A percentile compares a stretch with the other conserved stretches of the same genome.
Conservation (phyloP, 2,113 vertebrate genomes). For the Lethenteron camtschaticum region DNA sequence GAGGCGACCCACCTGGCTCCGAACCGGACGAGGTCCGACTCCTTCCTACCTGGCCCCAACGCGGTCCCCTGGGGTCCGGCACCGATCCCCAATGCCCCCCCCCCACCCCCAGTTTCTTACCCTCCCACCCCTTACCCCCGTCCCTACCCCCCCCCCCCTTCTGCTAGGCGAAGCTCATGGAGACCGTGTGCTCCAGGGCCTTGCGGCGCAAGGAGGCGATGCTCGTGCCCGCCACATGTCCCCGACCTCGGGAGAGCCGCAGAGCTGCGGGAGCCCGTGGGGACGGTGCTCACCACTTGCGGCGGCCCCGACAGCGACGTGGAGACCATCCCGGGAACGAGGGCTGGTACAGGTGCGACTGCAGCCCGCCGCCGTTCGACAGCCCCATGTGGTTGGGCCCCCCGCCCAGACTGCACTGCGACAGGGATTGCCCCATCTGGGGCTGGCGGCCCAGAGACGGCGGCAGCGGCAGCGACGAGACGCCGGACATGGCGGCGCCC, state of each 20-base stretch:
- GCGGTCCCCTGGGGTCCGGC: neutral
- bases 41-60: too few species aligned
- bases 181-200: constrained; percentile 96
- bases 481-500: constrained; percentile 68
- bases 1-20: constrained; percentile 7
- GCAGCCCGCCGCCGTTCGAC: constrained; percentile 68
- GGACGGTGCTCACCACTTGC: constrained; percentile 27
- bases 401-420: constrained; percentile 70
- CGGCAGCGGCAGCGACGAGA: constrained; percentile 69
- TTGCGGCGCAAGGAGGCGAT: constrained; percentile 88
- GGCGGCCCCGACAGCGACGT: constrained; percentile 64
- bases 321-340: constrained; percentile 78
- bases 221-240: constrained; percentile 98
- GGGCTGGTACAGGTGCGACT: constrained; percentile 90
- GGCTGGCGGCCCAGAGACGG: constrained; percentile 65
- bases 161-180: constrained; percentile 93
- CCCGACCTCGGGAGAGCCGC: constrained; percentile 80
- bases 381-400: constrained; percentile 78
- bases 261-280: constrained; percentile 72
- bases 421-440: constrained; percentile 73
- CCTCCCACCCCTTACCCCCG: constrained; percentile 6
- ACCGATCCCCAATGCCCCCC: constrained; percentile 8
- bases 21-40: neutral
- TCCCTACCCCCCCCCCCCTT: neutral
- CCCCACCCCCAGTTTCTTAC: constrained; percentile 6